Conservation (phyloP, 2,113 vertebrate genomes). For the Mixornis gularis region DNA sequence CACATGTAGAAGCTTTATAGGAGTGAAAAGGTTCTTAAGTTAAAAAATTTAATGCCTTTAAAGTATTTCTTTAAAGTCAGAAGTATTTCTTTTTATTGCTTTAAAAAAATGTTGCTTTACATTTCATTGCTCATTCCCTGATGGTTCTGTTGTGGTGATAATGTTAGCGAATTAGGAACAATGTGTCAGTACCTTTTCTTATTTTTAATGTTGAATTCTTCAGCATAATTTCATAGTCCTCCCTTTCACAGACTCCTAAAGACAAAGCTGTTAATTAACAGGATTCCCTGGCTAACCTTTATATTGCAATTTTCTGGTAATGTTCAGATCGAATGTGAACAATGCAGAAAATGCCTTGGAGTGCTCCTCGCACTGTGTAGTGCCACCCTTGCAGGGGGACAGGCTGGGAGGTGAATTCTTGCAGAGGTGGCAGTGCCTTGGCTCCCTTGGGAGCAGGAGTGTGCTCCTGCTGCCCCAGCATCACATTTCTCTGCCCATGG, state of each 20-base stretch:
- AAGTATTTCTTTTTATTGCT: background rate
- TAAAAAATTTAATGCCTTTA: background rate
- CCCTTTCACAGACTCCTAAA: background rate
- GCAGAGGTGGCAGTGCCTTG: background rate
- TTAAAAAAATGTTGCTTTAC: background rate
- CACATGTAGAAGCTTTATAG: background rate
- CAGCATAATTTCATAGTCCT: background rate
- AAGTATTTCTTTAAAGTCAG: background rate
- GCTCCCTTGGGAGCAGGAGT: background rate
- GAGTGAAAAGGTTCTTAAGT: background rate
- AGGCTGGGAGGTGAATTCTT: background rate
- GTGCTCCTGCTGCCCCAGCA: background rate
- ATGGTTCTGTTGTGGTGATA: background rate
- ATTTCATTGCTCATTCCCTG: background rate
- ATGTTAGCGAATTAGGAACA: background rate
- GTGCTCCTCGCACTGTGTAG: background rate
- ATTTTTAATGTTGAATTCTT: background rate
- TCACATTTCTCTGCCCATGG: fast-evolving
- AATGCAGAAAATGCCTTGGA: background rate
- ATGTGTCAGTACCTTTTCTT: background rate
- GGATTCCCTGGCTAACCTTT: background rate
- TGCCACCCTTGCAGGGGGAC: background rate
- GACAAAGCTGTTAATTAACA: background rate
- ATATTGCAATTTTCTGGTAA: background rate
- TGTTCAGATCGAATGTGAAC: background rate